Evolutionary conservation across 2,797 vertebrate species (phyloP), one percentile per base, ranked within the genome.

Genomic region (Tamandua tetradactyla): DNA sequence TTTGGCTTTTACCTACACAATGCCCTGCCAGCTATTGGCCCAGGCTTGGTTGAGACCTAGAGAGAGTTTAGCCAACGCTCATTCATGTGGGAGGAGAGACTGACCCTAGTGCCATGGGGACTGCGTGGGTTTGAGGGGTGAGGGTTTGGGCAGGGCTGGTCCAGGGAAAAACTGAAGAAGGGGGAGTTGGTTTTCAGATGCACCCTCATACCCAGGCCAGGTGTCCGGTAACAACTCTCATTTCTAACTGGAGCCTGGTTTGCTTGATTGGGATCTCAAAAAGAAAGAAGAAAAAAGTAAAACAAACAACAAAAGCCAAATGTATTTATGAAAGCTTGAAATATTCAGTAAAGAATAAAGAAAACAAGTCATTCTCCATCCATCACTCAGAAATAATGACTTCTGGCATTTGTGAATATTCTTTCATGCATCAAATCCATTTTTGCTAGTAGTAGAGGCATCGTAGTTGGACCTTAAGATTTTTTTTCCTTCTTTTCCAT

Each of bases 1-100:
- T 97, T 97, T 96, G 88, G 42, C 92, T 97, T 95, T 95, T 92
- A 95, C 32, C 4, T 82, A 64, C 91, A 79, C 88, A 96, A 95
- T 86, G 79, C 88, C 76, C 42, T 96, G 96, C 94, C 83, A 97
- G 96, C 2, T 3, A 83, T 79, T 86, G 94, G 95, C 87, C 47
- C 49, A 81, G 42, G 42, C 74, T 72, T 88, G 74, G 93, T 74
- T 74, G 74, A 44, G 89, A 59, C 59, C 69, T 85, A 71, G 94
- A 93, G 89, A 93, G 81, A 68, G 49, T 89, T 57, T 69, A 71
- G 76, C 35, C 80, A 90, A n/a, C 23, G 25, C 27, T 81, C 17
- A 20, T 12, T 62, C 42, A n/a, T 35, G 7, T 9, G 14, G 72
- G 92, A 95, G 32, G n/a, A 94, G 92, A 91, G 42, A 25, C 55